These are phyloP conservation scores for Muntiacus reevesi DNA, from an alignment of 2,113 vertebrate species.

Conservation along the genomic window DNA sequence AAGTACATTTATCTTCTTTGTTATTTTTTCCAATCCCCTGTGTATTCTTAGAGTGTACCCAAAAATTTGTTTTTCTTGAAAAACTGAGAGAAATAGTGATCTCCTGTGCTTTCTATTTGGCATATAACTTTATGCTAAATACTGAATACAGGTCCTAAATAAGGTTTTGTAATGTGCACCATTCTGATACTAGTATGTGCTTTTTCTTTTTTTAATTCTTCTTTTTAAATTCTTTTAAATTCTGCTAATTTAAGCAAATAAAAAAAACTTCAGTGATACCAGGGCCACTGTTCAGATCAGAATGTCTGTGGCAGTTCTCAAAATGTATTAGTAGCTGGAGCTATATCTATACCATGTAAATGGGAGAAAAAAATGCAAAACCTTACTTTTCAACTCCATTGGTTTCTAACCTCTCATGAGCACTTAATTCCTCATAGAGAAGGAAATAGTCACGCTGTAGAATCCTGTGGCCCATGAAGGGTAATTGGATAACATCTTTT, in stretches of 20 bases:
- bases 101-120: neutral
- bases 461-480: slow-evolving; percentile 81
- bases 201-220: neutral
- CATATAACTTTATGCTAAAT: neutral
- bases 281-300: neutral
- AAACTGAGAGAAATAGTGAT: neutral
- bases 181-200: neutral
- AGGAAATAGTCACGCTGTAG: slow-evolving; percentile 73
- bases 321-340: neutral
- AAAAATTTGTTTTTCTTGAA: slow-evolving; percentile 16
- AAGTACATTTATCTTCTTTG: slow-evolving; percentile 13
- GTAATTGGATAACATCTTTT: slow-evolving; percentile 86
- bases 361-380: slow-evolving; percentile 26
- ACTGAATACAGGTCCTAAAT: neutral
- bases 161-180: neutral
- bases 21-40: slow-evolving; percentile 2
- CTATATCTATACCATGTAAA: slow-evolving; percentile 20
- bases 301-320: slow-evolving; percentile 36
- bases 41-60: neutral
- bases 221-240: neutral
- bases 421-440: slow-evolving; percentile 80
- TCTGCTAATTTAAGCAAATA: neutral
- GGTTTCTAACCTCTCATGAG: slow-evolving; percentile 79
- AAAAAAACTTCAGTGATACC: neutral
- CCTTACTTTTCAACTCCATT: slow-evolving; percentile 77